Evolutionary conservation across 2,888 invertebrate species (phyloP), one percentile per base, ranked within the genome.

Genomic region (Sicus ferrugineus): DNA sequence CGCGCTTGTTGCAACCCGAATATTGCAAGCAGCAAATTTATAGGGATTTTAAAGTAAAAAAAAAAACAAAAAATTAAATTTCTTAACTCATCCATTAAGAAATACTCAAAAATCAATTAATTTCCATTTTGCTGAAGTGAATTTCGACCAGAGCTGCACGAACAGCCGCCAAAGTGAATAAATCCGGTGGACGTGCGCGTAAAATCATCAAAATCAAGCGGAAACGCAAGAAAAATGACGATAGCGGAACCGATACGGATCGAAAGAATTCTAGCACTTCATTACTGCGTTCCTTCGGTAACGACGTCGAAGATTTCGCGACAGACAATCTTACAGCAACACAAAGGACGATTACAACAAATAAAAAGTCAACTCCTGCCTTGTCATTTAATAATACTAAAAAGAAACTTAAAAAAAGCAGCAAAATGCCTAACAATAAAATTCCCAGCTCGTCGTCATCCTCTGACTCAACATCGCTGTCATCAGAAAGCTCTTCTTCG

Each of bases 181-280:
- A 76, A 71, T 73, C 75, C 73, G 80, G 77, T 73, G 81, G 76
- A 48, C 79, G 79, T 14, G 78, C 79, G 72, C 78, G 77, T 75
- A 79, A 79, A 78, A 75, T 79, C 50, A 77, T 78, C 66, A 79
- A 76, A 76, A 76, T 81, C 50, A 75, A 75, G 63, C 79, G 76
- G 62, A 78, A 77, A 70, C 80, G 78, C 73, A 79, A 78, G 75
- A 78, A 77, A 75, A 75, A 75, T 64, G 76, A 73, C 66, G 72
- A 72, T 62, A 77, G 75, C 69, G 77, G 75, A 48, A 70, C 72
- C 21, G 75, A 77, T 73, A 76, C 76, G 38, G 76, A 77, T 69
- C 73, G 76, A 16, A 73, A 71, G 68, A 77, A 75, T 31, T 66
- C 66, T 11, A 56, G 30, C 58, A 56, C 42, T 4, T 67, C 67